Base-by-base conservation (phyloP, 2,113 vertebrate species). In the Campylomormyrus numenius region DNA sequence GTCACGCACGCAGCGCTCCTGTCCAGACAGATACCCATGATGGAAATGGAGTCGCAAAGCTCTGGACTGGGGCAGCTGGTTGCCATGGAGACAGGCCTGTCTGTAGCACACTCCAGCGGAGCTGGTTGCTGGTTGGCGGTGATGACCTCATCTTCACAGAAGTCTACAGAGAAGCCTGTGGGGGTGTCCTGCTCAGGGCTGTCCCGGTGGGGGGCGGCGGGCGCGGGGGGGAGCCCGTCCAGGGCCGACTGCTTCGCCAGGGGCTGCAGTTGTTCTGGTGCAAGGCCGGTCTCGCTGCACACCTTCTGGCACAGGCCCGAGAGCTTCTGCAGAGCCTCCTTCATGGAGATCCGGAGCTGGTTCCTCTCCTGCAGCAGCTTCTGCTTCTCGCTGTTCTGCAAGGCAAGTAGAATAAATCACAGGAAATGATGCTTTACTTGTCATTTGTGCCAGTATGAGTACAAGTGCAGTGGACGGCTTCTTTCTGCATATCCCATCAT, bases 331-430 rank as follows among this genome's bases (percentile, higher is more conserved):
- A 97, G 97, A 0, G 96, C 96, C 91, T 98, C 97, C 21, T 96
- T 97, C 93, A 99, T 95, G 19, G 96, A 97, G 31, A 96, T 96
- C 93, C 97, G 93, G 90, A 99, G 97, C 92, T 97, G 96, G 19
- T 95, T 96, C 90, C 94, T 95, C 91, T 99, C 98, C 91, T 97
- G 96, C 92, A 98, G 90, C 91, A 99, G 94, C 86, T 94, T 97
- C 85, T 97, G 96, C 93, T 98, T 99, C 92, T 99, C 97, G 31
- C 90, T 95, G 95, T 95, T 97, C 98, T 99, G 95, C 52, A 88
- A 90, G 90, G 74, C 13, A 45, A 85, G 4, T 27, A 2, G 50
- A 27, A 90, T 8, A 46, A 24, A 89, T 21, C 17, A 49, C 31
- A 35, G 5, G 8, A 50, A 27, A 53, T 66, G 24, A 66, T 27